Base-by-base conservation (phyloP, 1,140 invertebrate species). In the Caenorhabditis latens region DNA sequence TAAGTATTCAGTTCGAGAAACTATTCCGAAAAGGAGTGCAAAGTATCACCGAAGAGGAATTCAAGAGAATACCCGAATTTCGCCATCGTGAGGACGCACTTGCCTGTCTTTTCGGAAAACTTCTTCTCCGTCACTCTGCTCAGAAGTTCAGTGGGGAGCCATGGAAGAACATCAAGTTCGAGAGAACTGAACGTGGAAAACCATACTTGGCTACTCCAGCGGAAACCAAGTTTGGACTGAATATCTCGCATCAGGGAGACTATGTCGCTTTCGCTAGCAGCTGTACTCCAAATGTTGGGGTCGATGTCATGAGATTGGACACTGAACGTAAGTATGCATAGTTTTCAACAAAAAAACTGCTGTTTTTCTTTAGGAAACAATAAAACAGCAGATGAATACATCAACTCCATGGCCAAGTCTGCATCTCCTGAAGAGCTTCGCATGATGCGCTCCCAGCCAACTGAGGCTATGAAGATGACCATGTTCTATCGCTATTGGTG, bases 381-480 rank as follows among this genome's bases (percentile, higher is more conserved):
- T 85, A 92, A 92, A 84, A 91, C 92, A 8, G 91, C 91, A 21
- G 92, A 92, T 71, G 92, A 92, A 75, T 92, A 92, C 88, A 92
- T 92, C 58, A 92, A 89, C 53, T 92, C 92, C 7, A 92, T 92
- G 92, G 91, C 90, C 19, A 92, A 90, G 65, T 90, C 90, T 14
- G 90, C 90, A 14, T 92, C 92, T 16, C 87, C 79, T 43, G 90
- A 91, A 48, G 91, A 92, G 75, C 86, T 91, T 1, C 67, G 84
- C 42, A 90, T 90, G 84, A 92, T 92, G 91, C 84, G 91, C 0
- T 67, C 85, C 40, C 91, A 92, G 57, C 87, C 91, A 32, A 92
- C 91, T 5, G 91, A 92, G 53, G 90, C 92, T 42, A 92, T 92
- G 91, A 92, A 92, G 86, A 92, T 92, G 91, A 92, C 92, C 2